Conservation (phyloP, 1,140 invertebrate species). For the Hesperophylax magnus region DNA sequence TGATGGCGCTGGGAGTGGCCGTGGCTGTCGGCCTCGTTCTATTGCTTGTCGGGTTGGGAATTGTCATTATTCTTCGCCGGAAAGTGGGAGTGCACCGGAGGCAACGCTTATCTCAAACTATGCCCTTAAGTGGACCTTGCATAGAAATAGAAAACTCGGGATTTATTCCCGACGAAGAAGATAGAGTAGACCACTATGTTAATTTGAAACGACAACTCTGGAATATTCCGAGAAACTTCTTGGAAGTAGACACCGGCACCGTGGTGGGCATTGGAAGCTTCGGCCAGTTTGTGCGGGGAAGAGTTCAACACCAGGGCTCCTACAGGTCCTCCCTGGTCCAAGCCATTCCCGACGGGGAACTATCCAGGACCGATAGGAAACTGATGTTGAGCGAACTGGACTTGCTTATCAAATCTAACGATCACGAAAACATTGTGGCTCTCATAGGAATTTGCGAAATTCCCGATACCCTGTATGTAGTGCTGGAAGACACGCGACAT, state of each 20-base stretch:
- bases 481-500: slow-evolving; percentile 77
- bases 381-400: slow-evolving; percentile 83
- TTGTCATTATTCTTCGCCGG: slow-evolving; percentile 65
- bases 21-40: slow-evolving; percentile 68
- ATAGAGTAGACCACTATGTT: slow-evolving; percentile 79
- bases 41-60: slow-evolving; percentile 64
- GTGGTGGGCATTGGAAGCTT: slow-evolving; percentile 82
- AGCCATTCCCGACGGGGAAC: slow-evolving; percentile 71
- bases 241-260: slow-evolving; percentile 78
- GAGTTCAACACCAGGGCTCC: slow-evolving; percentile 72
- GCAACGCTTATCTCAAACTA: slow-evolving; percentile 66
- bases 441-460: slow-evolving; percentile 87
- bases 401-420: slow-evolving; percentile 76
- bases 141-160: slow-evolving; percentile 76
- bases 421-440: slow-evolving; percentile 80
- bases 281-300: slow-evolving; percentile 80
- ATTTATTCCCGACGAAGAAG: slow-evolving; percentile 82
- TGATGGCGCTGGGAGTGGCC: slow-evolving; percentile 66
- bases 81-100: slow-evolving; percentile 62
- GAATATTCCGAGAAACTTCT: slow-evolving; percentile 79
- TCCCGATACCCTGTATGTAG: slow-evolving; percentile 78
- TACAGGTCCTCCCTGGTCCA: slow-evolving; percentile 64
- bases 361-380: slow-evolving; percentile 75
- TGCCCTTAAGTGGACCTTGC: slow-evolving; percentile 69
- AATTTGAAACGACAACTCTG: slow-evolving; percentile 81